A percentile compares a stretch with the other conserved stretches of the same genome.
Conservation (phyloP, 2,888 invertebrate species). For the Physocephala rufipes region DNA sequence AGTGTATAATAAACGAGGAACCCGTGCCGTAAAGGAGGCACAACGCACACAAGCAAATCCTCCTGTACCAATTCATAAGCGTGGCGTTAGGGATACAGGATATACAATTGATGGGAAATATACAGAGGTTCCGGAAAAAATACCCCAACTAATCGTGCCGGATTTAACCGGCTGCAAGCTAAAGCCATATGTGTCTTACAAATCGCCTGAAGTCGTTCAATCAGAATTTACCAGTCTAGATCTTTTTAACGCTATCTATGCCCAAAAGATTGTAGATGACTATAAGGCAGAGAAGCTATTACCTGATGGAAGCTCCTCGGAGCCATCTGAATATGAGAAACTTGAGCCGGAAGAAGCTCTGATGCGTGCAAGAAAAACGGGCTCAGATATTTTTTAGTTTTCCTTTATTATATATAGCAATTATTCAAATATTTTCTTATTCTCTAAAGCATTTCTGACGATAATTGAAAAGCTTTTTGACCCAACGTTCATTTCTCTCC, state of each 20-base stretch:
- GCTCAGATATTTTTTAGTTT: slow-evolving; percentile 78
- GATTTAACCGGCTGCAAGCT: slow-evolving; percentile 83
- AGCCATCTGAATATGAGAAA: slow-evolving; percentile 78
- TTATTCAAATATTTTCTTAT: not conserved
- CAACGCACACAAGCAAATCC: slow-evolving; percentile 67
- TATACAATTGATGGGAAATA: slow-evolving; percentile 69
- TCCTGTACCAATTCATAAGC: slow-evolving; percentile 74
- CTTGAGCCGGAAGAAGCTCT: slow-evolving; percentile 78
- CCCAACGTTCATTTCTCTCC: slow-evolving; percentile 78
- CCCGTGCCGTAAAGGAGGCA: slow-evolving; percentile 71
- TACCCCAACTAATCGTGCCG: slow-evolving; percentile 93
- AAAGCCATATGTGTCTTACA: slow-evolving; percentile 95
- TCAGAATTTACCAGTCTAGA: slow-evolving; percentile 84
- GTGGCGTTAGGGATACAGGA: slow-evolving; percentile 77
- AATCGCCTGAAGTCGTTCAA: slow-evolving; percentile 77
- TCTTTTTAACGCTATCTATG: slow-evolving; percentile 83
- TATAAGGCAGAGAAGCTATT: slow-evolving; percentile 77
- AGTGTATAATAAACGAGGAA: slow-evolving; percentile 79
- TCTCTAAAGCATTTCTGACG: slow-evolving; percentile 69
- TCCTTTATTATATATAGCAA: slow-evolving; percentile 42
- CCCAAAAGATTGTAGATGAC: slow-evolving; percentile 80
- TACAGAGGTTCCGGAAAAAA: slow-evolving; percentile 81
- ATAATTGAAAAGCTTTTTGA: slow-evolving; percentile 73
- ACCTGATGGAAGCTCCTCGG: slow-evolving; percentile 73
- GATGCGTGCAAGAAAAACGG: slow-evolving; percentile 75